phyloP scores from a whole-genome alignment of 2,797 vertebrate genomes.

The Girardinus metallicus region DNA sequence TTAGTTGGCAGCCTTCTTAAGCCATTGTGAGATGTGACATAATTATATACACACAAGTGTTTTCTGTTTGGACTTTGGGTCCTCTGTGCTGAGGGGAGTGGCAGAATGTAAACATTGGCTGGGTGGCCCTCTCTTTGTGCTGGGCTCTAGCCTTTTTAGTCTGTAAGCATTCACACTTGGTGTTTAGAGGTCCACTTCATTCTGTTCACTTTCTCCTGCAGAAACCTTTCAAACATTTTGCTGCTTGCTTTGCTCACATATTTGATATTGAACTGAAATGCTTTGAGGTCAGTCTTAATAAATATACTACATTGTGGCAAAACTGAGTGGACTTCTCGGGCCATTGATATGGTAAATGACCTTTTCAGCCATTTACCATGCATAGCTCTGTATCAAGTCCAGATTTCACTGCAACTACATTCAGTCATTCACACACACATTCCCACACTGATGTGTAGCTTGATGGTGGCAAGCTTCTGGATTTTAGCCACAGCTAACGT shows the following conservation, averaged over 20 bases:
- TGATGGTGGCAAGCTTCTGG: no score
- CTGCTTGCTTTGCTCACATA: not conserved
- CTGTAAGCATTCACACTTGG: conserved; percentile 22
- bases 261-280: not conserved
- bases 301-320: not conserved
- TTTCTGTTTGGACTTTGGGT: conserved; percentile 56
- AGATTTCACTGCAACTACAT: no score
- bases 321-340: no score
- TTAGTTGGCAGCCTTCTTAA: conserved; percentile 51
- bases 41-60: conserved; percentile 65
- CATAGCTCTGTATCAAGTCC: no score
- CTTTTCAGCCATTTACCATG: no score
- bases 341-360: not conserved
- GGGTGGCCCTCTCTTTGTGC: conserved; percentile 63
- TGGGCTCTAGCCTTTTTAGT: conserved; percentile 56
- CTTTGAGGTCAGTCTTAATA: not conserved
- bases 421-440: no score
- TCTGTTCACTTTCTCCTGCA: conserved; percentile 20
- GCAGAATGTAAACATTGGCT: conserved; percentile 68
- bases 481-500: no score
- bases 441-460: no score
- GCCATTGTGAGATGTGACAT: conserved; percentile 65
- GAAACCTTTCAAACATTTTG: not conserved
- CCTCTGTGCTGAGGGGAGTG: conserved; percentile 45
- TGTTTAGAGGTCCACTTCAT: conserved; percentile 11